Base-by-base conservation (phyloP, 2,797 vertebrate genomes). In the Rallus crepitans region DNA sequence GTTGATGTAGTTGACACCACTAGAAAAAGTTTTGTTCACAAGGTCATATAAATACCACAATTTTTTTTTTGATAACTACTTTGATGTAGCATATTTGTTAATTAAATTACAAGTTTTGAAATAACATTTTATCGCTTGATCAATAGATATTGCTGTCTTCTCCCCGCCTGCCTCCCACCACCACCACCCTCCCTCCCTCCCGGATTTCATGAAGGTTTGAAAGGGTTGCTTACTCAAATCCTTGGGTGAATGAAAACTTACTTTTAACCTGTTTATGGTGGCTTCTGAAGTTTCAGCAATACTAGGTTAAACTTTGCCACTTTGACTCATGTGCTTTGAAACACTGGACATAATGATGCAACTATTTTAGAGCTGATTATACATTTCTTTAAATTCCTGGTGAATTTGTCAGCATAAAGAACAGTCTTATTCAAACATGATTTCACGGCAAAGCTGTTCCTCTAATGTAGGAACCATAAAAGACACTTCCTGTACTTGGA, bases 271-370 rank as follows among this genome's bases (percentile, higher is more conserved):
- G 7, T 31, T 68, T 55, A 50, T 66, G 19, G 4, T 76, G n/a
- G 20, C 19, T 93, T 81, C 47, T 69, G n/a, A 81, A 60, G n/a
- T 55, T 66, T 82, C 31, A 59, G 11, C 15, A 87, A 24, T 28
- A 37, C 7, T 59, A 27, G 1, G 21, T 63, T 93, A 14, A 4
- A 35, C 16, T 90, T 94, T 25, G 24, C 4, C 9, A 61, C 20
- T 92, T 97, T 76, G 87, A 70, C 39, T 96, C 89, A 72, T 86
- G 57, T 77, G 9, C 60, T 60, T 88, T 91, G 65, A 78, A 93
- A 78, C 56, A 83, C 5, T 83, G 55, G 25, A 56, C 6, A 71
- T 79, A 94, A 69, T n/a, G 39, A 50, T 42, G 17, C 33, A 40
- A 48, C 4, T 56, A 27, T 66, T 52, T 89, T 35, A 65, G 60